Base-by-base conservation (phyloP, 1,140 invertebrate species). In the Telenomus remus region DNA sequence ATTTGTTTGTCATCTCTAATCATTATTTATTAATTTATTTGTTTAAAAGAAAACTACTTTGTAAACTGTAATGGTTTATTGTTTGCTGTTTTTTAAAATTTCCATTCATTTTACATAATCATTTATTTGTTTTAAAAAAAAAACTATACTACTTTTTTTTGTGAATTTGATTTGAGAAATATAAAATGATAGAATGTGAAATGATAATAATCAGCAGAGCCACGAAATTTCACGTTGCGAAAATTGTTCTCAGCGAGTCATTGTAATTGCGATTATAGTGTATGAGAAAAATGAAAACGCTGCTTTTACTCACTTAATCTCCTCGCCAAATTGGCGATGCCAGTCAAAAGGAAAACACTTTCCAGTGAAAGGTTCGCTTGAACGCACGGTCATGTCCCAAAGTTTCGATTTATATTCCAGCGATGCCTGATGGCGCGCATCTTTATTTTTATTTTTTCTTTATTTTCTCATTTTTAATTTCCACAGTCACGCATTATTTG, bases 401-500 rank as follows among this genome's bases (percentile, higher is more conserved):
- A 39, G 37, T 4, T 11, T 11, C 37, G 37, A 39, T 39, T 39
- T 39, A 39, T 39, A 13, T 44, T n/a, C 6, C 11, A 3, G 43
- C 12, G 3, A n/a, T n/a, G 3, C 12, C 12, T 44, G 43, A 44
- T 39, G 37, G n/a, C 11, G 13, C 43, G 8, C 11, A 13, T 44
- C 12, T 44, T 44, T 12, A 4, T 7, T 7, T 39, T 11, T 39
- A 39, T 12, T 12, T 44, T 12, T 14, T 7, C 3, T 39, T 11
- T 39, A 39, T 12, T 12, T 8, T 1, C 7, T 11, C 43, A 14
- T 8, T 46, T 46, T 49, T 51, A 51, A 3, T 27, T 12, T 35
- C 44, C 37, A 56, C 12, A 15, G 55, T 57, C 43, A 57, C 44
- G 55, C 43, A 11, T 47, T 47, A 47, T 57, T 57, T 57, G 43